Percentiles rank a stretch among this genome's conserved stretches.
phyloP scores from a whole-genome alignment of 2,113 vertebrate species.

The Zootoca vivipara region DNA sequence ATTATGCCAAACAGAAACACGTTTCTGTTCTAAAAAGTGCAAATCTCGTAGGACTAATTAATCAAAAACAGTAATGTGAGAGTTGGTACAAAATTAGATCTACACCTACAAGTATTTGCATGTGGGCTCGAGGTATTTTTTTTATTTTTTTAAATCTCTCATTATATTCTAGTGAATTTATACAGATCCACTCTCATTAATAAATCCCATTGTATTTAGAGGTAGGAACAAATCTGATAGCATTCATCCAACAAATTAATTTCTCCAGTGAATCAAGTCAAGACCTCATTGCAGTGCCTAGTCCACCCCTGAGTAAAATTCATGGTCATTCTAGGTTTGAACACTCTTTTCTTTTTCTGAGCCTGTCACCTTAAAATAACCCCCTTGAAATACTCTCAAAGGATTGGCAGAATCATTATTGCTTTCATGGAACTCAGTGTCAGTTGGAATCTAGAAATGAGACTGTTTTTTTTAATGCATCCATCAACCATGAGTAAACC shows the following conservation, averaged over 20 bases:
- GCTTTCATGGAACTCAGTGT: neutral
- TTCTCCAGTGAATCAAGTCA: neutral
- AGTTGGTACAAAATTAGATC: neutral
- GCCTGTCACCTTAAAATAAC: neutral
- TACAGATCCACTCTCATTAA: neutral
- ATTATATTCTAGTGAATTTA: neutral
- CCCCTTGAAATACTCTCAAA: neutral
- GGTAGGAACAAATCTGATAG: neutral
- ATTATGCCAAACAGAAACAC: neutral
- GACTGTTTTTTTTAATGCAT: neutral
- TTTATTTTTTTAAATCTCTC: neutral
- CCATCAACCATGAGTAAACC: neutral
- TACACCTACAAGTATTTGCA: neutral
- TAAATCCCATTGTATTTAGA: neutral
- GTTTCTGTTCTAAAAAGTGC: neutral
- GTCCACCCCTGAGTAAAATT: neutral
- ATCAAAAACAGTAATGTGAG: neutral
- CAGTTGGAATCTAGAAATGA: neutral
- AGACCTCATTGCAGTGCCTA: neutral
- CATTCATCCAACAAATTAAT: neutral
- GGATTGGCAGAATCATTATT: neutral
- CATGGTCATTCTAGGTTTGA: neutral
- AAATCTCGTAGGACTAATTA: neutral
- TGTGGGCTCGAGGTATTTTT: neutral
- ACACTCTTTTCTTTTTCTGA: neutral